Conservation (phyloP, 2,888 invertebrate species). For the Leptinotarsa peninsularis region DNA sequence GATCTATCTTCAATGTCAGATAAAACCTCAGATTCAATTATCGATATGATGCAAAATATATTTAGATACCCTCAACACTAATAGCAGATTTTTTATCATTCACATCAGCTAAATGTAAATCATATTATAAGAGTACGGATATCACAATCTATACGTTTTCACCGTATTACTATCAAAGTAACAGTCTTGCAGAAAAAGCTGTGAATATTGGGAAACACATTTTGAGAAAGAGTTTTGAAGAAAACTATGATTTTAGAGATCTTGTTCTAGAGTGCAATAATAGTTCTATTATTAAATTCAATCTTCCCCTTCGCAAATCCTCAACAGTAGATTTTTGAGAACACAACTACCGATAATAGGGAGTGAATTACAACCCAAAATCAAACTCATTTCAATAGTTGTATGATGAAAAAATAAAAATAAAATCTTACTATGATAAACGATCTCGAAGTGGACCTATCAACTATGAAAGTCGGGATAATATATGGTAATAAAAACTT, state of each 20-base stretch:
- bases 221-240: constrained; percentile 44
- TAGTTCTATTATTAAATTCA: constrained; percentile 37
- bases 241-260: constrained; percentile 42
- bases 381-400: constrained; percentile 30
- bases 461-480: constrained; percentile 32
- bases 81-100: constrained; percentile 50
- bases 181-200: constrained; percentile 47
- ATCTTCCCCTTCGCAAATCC: constrained; percentile 47
- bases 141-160: constrained; percentile 38
- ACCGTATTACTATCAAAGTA: constrained; percentile 42
- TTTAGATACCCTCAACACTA: constrained; percentile 53
- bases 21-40: constrained; percentile 48
- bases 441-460: not conserved
- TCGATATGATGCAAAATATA: constrained; percentile 44
- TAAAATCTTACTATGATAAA: constrained; percentile 30
- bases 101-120: constrained; percentile 42
- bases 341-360: constrained; percentile 38
- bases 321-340: constrained; percentile 43
- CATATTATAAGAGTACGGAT: constrained; percentile 44
- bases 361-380: constrained; percentile 41
- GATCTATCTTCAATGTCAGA: constrained; percentile 32
- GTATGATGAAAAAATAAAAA: constrained; percentile 17
- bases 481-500: constrained; percentile 40
- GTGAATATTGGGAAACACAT: constrained; percentile 48
- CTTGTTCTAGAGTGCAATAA: constrained; percentile 46